Percentiles rank a stretch among this genome's conserved stretches.
Conservation (phyloP, 2,797 vertebrate species). For the Hybognathus amarus region DNA sequence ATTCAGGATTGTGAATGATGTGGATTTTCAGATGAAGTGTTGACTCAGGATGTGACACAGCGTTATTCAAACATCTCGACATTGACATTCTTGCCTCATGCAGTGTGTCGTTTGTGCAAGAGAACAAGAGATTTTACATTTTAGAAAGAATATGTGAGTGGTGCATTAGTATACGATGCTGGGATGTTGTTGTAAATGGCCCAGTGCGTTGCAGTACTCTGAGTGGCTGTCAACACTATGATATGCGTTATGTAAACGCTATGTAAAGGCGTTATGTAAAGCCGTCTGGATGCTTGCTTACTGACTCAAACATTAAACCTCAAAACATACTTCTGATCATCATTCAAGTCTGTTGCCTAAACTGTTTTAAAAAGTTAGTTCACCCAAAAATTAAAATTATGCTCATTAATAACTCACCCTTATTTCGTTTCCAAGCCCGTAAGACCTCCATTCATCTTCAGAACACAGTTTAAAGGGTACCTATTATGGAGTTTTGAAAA, state of each 20-base stretch:
- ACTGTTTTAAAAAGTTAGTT: background rate
- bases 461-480: no score
- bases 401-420: no score
- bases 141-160: background rate
- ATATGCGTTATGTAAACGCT: no score
- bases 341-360: no score
- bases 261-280: no score
- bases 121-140: background rate
- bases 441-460: no score
- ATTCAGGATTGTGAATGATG: background rate
- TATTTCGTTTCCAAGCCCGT: no score
- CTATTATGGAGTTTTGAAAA: no score
- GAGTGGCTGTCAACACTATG: background rate
- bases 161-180: background rate
- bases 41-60: conserved; percentile 32
- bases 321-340: background rate
- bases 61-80: conserved; percentile 8
- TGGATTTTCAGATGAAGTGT: conserved; percentile 1
- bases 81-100: conserved; percentile 10
- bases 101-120: background rate
- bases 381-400: no score
- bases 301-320: background rate
- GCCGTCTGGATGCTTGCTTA: background rate
- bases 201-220: background rate
- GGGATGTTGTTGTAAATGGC: background rate